Percentiles rank a stretch among this genome's conserved stretches.
These are phyloP conservation scores for Trachelus troglodyta DNA, from an alignment of 2,888 invertebrate genomes.

Conservation along the genomic window DNA sequence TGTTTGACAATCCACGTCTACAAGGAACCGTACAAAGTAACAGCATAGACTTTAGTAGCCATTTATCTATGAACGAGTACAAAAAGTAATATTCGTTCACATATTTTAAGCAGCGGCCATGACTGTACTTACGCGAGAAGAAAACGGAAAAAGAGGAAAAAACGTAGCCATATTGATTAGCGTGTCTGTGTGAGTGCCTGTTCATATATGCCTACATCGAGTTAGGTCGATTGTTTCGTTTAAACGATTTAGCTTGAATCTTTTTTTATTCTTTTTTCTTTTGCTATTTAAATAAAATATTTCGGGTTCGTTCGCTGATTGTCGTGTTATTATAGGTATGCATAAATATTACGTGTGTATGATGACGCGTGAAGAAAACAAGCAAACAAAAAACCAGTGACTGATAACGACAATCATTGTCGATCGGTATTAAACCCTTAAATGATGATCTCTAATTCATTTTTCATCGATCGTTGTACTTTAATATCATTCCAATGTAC, in stretches of 20 bases:
- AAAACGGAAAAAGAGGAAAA: constrained; percentile 21
- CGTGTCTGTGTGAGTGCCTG: constrained; percentile 65
- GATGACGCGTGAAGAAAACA: background rate
- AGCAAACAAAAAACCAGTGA: background rate
- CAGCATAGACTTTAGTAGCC: constrained; percentile 56
- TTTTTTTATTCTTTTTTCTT: constrained; percentile 8
- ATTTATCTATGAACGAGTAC: constrained; percentile 43
- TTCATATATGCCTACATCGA: constrained; percentile 39
- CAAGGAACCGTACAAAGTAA: constrained; percentile 63
- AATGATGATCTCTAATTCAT: constrained; percentile 60
- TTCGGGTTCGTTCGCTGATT: constrained; percentile 16
- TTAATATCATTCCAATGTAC: constrained; percentile 44
- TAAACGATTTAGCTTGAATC: background rate
- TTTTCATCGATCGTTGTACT: constrained; percentile 28
- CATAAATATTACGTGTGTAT: background rate
- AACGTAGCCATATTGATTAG: constrained; percentile 62
- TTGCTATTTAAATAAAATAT: constrained; percentile 4
- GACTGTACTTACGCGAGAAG: constrained; percentile 53
- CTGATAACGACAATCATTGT: constrained; percentile 12
- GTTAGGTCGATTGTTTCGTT: background rate
- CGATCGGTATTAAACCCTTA: constrained; percentile 29
- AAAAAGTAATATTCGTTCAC: constrained; percentile 28
- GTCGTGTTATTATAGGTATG: constrained; percentile 10
- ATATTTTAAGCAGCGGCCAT: constrained; percentile 63
- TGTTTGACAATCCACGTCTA: constrained; percentile 59